Percentiles rank a stretch among this genome's conserved stretches.
Conservation (phyloP, 2,113 vertebrate genomes). For the Lates calcarifer region DNA sequence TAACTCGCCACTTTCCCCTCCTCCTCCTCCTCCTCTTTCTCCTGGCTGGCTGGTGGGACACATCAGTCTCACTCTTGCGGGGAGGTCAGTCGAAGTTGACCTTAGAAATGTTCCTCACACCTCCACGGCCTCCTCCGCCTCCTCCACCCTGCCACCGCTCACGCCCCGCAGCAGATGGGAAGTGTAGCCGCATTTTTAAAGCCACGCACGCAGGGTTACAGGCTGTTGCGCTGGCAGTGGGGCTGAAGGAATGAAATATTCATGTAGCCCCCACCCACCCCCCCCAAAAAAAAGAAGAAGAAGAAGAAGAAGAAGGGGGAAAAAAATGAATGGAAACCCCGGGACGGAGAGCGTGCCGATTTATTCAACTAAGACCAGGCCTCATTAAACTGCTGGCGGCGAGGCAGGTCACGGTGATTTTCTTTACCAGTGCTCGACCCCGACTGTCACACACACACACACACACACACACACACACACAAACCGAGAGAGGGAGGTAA, state of each 20-base stretch:
- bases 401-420: constrained; percentile 85
- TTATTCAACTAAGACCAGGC: constrained; percentile 81
- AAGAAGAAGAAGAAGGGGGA: no score
- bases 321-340: constrained; percentile 84
- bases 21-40: no score
- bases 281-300: no score
- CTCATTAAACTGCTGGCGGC: constrained; percentile 86
- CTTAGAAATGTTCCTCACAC: constrained; percentile 83
- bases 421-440: constrained; percentile 75
- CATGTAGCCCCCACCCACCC: constrained; percentile 73
- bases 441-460: constrained; percentile 42
- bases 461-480: neutral
- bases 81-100: constrained; percentile 79
- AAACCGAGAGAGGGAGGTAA: neutral
- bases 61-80: constrained; percentile 61
- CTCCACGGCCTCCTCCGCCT: constrained; percentile 66
- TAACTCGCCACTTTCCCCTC: constrained; percentile 13
- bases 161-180: constrained; percentile 86
- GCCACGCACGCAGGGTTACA: constrained; percentile 82
- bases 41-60: constrained; percentile 29
- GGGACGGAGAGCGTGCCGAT: constrained; percentile 86
- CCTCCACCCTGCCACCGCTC: constrained; percentile 78
- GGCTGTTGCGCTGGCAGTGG: constrained; percentile 86
- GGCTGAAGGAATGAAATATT: constrained; percentile 87
- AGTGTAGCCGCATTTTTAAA: constrained; percentile 80